Evolutionary conservation across 2,888 invertebrate genomes (phyloP).

Genomic region (Tolmerus cingulatus): DNA sequence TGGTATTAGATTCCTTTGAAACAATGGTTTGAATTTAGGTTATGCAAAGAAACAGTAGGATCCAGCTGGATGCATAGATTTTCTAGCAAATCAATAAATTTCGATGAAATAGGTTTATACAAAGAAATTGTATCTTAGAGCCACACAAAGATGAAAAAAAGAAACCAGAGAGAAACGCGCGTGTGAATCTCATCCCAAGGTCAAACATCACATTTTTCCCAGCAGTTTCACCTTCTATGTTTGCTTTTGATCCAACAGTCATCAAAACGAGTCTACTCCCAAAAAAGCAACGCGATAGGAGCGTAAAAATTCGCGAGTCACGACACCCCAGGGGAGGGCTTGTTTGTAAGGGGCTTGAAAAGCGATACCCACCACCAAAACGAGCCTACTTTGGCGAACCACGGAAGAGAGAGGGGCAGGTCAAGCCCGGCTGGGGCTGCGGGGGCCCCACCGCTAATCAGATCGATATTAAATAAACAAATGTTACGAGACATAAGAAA

Average conservation of each 20-base stretch:
- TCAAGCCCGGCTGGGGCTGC: neutral
- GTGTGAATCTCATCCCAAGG: slow-evolving; percentile 1
- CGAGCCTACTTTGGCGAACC: neutral
- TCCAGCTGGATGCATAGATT: neutral
- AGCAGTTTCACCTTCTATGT: neutral
- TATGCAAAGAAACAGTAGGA: neutral
- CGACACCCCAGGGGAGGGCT: neutral
- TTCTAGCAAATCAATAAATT: neutral
- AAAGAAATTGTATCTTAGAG: neutral
- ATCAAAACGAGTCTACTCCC: neutral
- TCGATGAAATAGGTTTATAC: neutral
- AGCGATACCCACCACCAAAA: neutral
- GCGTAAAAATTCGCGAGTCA: neutral
- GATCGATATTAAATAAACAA: neutral
- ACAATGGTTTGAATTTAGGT: neutral
- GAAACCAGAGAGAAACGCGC: neutral
- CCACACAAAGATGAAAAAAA: neutral
- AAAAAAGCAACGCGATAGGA: neutral
- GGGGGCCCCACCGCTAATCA: neutral
- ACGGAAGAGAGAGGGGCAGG: neutral
- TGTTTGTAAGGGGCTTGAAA: neutral
- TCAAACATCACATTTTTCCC: neutral
- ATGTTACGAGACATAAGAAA: neutral
- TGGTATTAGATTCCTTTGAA: neutral
- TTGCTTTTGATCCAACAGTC: neutral